Evolutionary conservation across 2,888 invertebrate species (phyloP).

Genomic region (Agrotis puta): DNA sequence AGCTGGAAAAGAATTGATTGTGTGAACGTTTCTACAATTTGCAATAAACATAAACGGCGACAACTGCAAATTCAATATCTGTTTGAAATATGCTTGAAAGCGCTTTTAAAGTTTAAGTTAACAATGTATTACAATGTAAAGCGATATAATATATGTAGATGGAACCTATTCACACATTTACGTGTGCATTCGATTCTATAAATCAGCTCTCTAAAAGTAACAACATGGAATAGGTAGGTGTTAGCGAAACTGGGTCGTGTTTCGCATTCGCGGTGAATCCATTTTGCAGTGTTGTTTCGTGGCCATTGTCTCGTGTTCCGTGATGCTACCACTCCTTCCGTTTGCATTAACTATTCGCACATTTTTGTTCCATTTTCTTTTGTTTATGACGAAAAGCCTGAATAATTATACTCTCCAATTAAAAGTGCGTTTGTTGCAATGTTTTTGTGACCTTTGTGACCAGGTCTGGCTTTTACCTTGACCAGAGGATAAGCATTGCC

Average conservation of each 20-base stretch:
- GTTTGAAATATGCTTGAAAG: conserved; percentile 28
- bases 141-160: neutral
- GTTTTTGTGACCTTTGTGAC: conserved; percentile 12
- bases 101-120: conserved; percentile 26
- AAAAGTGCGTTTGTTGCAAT: conserved; percentile 32
- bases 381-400: conserved; percentile 46
- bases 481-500: too few relatives aligned
- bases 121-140: conserved; percentile 37
- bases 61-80: conserved; percentile 18
- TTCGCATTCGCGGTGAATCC: conserved; percentile 78
- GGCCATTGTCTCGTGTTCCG: conserved; percentile 72
- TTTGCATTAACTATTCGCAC: conserved; percentile 69
- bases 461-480: too few relatives aligned
- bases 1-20: conserved; percentile 1
- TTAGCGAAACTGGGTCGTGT: conserved; percentile 78
- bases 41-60: conserved; percentile 25
- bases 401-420: conserved; percentile 49
- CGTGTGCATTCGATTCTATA: conserved; percentile 59
- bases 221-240: conserved; percentile 69
- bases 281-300: conserved; percentile 72
- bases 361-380: conserved; percentile 62
- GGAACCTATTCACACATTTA: conserved; percentile 48
- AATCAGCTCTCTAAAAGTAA: conserved; percentile 65
- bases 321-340: conserved; percentile 74
- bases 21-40: conserved; percentile 1